A percentile compares a stretch with the other conserved stretches of the same genome.
Evolutionary conservation across 2,888 invertebrate genomes (phyloP).

Genomic region (Lycophotia porphyrea): DNA sequence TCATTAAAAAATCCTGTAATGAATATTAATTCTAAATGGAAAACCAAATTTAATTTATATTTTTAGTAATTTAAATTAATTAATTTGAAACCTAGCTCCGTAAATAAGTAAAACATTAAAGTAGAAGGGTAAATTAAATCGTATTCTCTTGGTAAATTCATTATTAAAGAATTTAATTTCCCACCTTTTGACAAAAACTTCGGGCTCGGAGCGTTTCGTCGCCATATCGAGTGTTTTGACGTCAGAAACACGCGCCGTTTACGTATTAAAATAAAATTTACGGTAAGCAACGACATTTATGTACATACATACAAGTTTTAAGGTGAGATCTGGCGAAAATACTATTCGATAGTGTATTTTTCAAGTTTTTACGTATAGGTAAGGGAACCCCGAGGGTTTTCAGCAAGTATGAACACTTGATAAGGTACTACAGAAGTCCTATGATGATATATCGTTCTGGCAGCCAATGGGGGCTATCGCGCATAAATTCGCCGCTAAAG

Average conservation of each 20-base stretch:
- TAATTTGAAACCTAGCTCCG: background rate
- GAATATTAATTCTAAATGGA: too few relatives aligned
- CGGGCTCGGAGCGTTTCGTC: background rate
- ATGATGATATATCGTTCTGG: too few relatives aligned
- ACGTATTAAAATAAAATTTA: slow-evolving; percentile 18
- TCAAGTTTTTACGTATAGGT: background rate
- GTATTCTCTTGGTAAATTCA: slow-evolving; percentile 24
- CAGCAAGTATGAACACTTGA: background rate
- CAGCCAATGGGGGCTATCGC: too few relatives aligned
- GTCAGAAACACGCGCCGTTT: slow-evolving; percentile 24
- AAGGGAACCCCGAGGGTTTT: background rate
- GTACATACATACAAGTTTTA: background rate
- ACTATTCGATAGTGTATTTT: background rate
- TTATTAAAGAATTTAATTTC: slow-evolving; percentile 30
- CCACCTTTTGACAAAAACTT: slow-evolving; percentile 35
- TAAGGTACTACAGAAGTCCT: too few relatives aligned
- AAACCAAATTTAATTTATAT: background rate
- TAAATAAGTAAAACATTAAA: slow-evolving; percentile 10
- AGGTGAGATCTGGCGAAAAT: slow-evolving; percentile 1
- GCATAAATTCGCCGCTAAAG: too few relatives aligned
- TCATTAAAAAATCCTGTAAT: too few relatives aligned
- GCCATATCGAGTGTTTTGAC: slow-evolving; percentile 26
- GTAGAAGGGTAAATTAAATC: slow-evolving; percentile 15
- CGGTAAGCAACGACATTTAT: slow-evolving; percentile 10
- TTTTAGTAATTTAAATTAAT: too few relatives aligned